Evolutionary conservation across 2,888 invertebrate species (phyloP), one percentile per base, ranked within the genome.

Genomic region (Polymixis flavicincta): DNA sequence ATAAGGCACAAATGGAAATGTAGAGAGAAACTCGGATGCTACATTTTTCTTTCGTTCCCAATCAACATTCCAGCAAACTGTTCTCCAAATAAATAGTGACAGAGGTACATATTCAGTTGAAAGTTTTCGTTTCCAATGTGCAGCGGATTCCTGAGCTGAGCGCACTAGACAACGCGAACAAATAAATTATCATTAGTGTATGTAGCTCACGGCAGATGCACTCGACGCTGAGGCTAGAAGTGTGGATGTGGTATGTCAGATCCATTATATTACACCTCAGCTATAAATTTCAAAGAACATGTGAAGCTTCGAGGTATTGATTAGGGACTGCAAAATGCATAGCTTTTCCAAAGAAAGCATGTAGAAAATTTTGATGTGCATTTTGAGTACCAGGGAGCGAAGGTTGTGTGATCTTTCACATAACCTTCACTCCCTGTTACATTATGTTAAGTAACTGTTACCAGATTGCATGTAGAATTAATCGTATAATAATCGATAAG

Each of bases 131-230:
- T 79, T 74, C 76, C 76, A 80, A 87, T 85, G 87, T 81, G 85
- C 72, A 77, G 82, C 75, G 79, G 83, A 87, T 76, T 83, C 80
- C 77, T 78, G 78, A 63, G 74, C 76, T 70, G 77, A 74, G 76
- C 85, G 87, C 80, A 80, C 76, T 72, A 84, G 84, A 89, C 86
- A 84, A 89, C 78, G 86, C 87, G 87, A 89, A 88, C 91, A 92
- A 88, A 94, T 95, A 95, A 94, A 95, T 95, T 94, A 94, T 94
- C 94, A 95, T 95, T 95, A 95, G 92, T 90, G 93, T 90, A 90
- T 92, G 92, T 90, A 88, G 84, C 90, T 90, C 90, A 93, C 92
- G 92, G 92, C 90, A 90, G 90, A 90, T 92, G 92, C 91, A 90
- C 89, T 88, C 82, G 28, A n/a, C 82, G 11, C 19, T 42, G 66